Conservation (phyloP, 2,797 vertebrate genomes). For the Ptychobarbus kaznakovi region DNA sequence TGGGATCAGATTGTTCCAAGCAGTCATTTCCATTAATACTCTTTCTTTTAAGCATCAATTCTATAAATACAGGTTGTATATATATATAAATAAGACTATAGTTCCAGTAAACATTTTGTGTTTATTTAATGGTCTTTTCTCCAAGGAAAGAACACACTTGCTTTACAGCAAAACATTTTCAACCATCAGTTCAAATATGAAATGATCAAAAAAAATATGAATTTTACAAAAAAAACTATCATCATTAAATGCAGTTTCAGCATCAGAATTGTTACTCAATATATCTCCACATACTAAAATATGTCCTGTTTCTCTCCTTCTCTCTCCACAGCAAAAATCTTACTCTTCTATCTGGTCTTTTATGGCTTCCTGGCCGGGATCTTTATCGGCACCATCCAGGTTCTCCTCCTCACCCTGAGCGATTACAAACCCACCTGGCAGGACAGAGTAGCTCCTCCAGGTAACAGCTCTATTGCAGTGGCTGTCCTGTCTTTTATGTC, state of each 20-base stretch:
- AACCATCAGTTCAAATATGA: background rate
- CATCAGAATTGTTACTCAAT: background rate
- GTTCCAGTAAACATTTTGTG: background rate
- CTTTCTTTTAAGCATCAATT: background rate
- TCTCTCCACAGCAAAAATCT: constrained; percentile 87
- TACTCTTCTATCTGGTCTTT: constrained; percentile 92
- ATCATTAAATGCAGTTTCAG: background rate
- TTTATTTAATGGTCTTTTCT: background rate
- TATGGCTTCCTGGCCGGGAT: constrained; percentile 94
- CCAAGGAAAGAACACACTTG: background rate
- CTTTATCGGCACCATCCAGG: constrained; percentile 97
- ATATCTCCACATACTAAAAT: constrained; percentile 7
- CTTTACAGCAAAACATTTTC: no score
- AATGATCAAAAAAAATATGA: background rate
- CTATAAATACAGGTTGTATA: background rate
- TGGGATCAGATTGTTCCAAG: background rate
- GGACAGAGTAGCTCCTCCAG: constrained; percentile 94
- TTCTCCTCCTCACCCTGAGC: constrained; percentile 91
- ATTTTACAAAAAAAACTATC: background rate
- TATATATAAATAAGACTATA: background rate
- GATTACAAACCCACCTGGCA: constrained; percentile 95
- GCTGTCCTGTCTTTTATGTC: background rate
- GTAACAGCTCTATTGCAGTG: constrained; percentile 72
- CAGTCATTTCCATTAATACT: constrained; percentile 16
- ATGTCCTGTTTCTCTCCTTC: background rate